Evolutionary conservation across 2,113 vertebrate species (phyloP).

Genomic region (Pavo muticus): DNA sequence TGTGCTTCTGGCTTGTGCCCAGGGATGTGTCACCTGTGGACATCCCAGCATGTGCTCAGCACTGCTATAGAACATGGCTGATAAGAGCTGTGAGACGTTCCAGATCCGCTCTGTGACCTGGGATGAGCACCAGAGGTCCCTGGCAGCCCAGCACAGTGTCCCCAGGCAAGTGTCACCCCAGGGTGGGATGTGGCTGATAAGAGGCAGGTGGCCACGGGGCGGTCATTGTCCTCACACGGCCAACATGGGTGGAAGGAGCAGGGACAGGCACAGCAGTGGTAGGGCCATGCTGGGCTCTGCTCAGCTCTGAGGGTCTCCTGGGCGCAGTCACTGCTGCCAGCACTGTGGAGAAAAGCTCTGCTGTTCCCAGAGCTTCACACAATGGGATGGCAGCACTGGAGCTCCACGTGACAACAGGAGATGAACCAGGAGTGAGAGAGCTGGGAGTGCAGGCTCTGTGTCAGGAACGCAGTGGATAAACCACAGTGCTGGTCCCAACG

Average conservation of each 20-base stretch:
- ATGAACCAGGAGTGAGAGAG: background rate
- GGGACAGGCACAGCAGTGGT: background rate
- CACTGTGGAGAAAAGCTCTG: background rate
- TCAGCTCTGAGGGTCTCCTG: background rate
- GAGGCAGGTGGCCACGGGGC: accelerated
- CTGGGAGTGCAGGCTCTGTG: background rate
- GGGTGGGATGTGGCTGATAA: no score
- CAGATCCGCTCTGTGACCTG: background rate
- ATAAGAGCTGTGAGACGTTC: background rate
- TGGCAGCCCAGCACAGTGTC: no score
- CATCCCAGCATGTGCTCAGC: background rate
- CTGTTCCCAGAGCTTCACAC: background rate
- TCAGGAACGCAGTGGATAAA: background rate
- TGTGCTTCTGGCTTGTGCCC: no score
- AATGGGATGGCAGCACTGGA: background rate
- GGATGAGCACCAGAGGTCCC: background rate
- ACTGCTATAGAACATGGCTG: background rate
- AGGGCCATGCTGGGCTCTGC: background rate
- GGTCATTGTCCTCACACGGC: background rate
- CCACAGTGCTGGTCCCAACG: background rate
- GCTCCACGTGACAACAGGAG: background rate
- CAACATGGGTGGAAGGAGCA: accelerated
- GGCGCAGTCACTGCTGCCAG: background rate
- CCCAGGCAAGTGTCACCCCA: no score
- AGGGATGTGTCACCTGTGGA: no score